phyloP scores from a whole-genome alignment of 2,888 invertebrate species.

The Blastobasis adustella region DNA sequence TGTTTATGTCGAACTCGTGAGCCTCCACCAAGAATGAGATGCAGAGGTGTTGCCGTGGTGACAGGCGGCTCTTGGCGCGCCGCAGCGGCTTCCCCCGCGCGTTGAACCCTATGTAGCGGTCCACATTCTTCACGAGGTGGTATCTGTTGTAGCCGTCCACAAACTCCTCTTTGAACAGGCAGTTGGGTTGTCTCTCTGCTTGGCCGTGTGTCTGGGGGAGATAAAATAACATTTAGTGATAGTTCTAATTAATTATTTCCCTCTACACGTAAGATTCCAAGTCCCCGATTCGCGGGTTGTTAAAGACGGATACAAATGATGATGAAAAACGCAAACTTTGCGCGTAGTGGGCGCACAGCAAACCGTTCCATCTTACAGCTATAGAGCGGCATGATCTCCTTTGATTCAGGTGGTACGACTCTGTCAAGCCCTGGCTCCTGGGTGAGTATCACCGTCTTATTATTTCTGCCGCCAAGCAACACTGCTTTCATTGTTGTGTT shows the following conservation, averaged over 20 bases:
- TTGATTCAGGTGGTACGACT: no score
- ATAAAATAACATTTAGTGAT: conserved; percentile 8
- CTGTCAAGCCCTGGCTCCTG: no score
- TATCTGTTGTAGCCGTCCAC: conserved; percentile 78
- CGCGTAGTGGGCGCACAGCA: no score
- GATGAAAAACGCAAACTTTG: no score
- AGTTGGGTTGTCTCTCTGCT: conserved; percentile 75
- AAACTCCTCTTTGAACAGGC: conserved; percentile 79
- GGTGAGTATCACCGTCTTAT: no score
- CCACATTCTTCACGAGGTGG: conserved; percentile 74
- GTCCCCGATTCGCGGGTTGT: no score
- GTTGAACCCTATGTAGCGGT: conserved; percentile 79
- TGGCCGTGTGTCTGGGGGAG: conserved; percentile 66
- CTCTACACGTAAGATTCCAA: no score
- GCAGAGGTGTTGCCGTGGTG: conserved; percentile 69
- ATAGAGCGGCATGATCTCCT: no score
- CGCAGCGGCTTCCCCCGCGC: conserved; percentile 73
- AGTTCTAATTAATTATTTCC: neutral
- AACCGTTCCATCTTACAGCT: no score
- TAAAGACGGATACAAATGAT: no score
- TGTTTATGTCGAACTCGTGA: conserved; percentile 75
- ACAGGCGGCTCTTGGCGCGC: conserved; percentile 51
- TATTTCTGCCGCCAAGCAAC: no score
- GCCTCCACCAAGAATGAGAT: conserved; percentile 78
- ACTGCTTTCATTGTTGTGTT: no score